These are phyloP conservation scores for Ganaspis sp. DNA, from an alignment of 1,140 invertebrate genomes.

Conservation along the genomic window DNA sequence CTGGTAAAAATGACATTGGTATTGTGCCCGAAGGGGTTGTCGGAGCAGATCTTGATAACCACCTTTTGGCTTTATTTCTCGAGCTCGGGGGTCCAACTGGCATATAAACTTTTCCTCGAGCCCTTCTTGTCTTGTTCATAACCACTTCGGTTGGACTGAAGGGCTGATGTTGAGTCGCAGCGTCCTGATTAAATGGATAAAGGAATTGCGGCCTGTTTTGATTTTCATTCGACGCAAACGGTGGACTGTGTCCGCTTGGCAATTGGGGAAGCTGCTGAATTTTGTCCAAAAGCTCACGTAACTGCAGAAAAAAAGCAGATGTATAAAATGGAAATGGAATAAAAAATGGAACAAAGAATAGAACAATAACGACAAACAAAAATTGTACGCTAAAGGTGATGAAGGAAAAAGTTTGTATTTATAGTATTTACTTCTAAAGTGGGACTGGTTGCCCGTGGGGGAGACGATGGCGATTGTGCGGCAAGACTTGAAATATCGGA, in stretches of 20 bases:
- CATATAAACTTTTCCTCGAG: constrained; percentile 71
- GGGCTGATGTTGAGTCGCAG: constrained; percentile 53
- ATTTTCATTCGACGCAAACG: constrained; percentile 52
- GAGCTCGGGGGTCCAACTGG: constrained; percentile 67
- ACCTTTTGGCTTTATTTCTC: constrained; percentile 75
- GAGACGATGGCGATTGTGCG: constrained; percentile 81
- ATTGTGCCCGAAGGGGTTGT: constrained; percentile 82
- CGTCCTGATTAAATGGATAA: constrained; percentile 54
- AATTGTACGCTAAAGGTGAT: too few relatives aligned
- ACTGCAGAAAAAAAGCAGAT: constrained; percentile 49
- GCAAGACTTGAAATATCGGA: constrained; percentile 83
- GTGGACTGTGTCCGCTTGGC: constrained; percentile 57
- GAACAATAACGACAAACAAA: not conserved
- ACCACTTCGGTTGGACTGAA: constrained; percentile 58
- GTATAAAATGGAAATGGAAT: not conserved
- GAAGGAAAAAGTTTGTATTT: too few relatives aligned
- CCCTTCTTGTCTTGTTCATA: constrained; percentile 56
- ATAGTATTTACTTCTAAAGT: constrained; percentile 80
- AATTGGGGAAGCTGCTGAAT: constrained; percentile 80
- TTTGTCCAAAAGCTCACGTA: constrained; percentile 82
- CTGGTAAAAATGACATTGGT: constrained; percentile 66
- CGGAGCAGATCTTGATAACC: constrained; percentile 85
- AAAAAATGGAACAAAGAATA: not conserved
- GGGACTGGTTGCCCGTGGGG: constrained; percentile 86
- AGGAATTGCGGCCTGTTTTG: constrained; percentile 66